Evolutionary conservation across 2,797 vertebrate species (phyloP).

Genomic region (Scolopax bukidnonensis): DNA sequence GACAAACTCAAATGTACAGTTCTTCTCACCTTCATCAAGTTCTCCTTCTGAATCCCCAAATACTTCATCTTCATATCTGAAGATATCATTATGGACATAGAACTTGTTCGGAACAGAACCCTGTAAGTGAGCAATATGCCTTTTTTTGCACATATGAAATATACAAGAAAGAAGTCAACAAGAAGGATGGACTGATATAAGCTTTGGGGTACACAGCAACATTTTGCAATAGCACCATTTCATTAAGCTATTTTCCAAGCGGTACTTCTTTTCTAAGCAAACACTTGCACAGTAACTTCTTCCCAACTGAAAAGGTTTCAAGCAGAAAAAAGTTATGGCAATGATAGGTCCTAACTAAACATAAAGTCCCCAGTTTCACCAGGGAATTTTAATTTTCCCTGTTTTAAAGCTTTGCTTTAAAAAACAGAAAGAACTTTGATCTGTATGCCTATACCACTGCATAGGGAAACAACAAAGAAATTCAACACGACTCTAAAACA

Average conservation of each 20-base stretch:
- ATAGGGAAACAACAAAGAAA: background rate
- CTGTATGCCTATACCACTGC: background rate
- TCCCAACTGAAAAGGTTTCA: background rate
- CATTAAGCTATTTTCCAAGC: background rate
- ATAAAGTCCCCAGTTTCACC: background rate
- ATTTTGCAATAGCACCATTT: background rate
- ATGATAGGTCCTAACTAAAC: background rate
- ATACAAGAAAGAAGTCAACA: background rate
- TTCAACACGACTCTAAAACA: background rate
- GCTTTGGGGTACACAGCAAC: accelerated
- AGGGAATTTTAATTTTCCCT: background rate
- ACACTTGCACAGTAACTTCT: background rate
- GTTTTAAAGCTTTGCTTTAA: background rate
- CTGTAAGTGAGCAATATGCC: conserved; percentile 72
- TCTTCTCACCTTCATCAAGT: conserved; percentile 88
- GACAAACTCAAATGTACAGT: background rate
- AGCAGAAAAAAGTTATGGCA: background rate
- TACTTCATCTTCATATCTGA: conserved; percentile 98
- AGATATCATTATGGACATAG: conserved; percentile 99
- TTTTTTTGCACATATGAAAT: accelerated
- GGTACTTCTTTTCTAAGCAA: background rate
- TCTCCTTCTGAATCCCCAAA: conserved; percentile 98
- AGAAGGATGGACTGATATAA: background rate
- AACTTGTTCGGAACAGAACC: conserved; percentile 99
- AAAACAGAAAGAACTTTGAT: accelerated